A percentile compares a stretch with the other conserved stretches of the same genome.
phyloP scores from a whole-genome alignment of 2,888 invertebrate genomes.

The Zhengitettix transpicula region DNA sequence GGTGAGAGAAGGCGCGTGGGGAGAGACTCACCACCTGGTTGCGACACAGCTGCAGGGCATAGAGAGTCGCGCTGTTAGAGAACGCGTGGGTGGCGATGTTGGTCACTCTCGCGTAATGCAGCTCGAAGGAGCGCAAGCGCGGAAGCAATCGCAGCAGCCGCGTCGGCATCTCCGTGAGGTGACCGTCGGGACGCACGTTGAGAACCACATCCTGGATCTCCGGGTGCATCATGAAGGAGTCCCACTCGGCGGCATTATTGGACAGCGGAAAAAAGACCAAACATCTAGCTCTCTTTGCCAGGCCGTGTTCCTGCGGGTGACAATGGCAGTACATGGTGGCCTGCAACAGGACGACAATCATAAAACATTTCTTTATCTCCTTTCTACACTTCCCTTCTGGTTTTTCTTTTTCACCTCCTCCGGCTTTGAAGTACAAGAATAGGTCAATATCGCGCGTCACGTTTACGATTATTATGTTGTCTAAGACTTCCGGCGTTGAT shows the following conservation, averaged over 20 bases:
- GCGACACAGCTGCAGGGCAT: conserved; percentile 42
- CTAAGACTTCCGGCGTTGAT: too few relatives aligned
- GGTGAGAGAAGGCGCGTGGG: conserved; percentile 52
- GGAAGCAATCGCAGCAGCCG: conserved; percentile 48
- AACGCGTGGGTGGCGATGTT: conserved; percentile 55
- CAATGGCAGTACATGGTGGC: too few relatives aligned
- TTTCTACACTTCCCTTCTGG: too few relatives aligned
- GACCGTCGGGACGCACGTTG: conserved; percentile 50
- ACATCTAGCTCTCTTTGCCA: conserved; percentile 59
- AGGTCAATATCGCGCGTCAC: too few relatives aligned
- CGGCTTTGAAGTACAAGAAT: too few relatives aligned
- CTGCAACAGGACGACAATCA: too few relatives aligned
- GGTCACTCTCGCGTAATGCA: conserved; percentile 55
- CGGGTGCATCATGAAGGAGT: conserved; percentile 48
- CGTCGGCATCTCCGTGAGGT: conserved; percentile 53
- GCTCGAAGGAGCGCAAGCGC: conserved; percentile 46
- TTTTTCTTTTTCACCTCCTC: too few relatives aligned
- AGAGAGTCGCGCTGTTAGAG: conserved; percentile 40
- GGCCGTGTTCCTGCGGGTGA: conserved; percentile 25
- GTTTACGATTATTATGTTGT: too few relatives aligned
- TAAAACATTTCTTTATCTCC: too few relatives aligned
- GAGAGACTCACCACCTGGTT: conserved; percentile 52
- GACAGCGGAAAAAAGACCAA: conserved; percentile 53
- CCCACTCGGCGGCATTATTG: conserved; percentile 37
- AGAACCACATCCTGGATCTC: conserved; percentile 42